Base-by-base conservation (phyloP, 2,888 invertebrate genomes). In the Lithophane leautieri region DNA sequence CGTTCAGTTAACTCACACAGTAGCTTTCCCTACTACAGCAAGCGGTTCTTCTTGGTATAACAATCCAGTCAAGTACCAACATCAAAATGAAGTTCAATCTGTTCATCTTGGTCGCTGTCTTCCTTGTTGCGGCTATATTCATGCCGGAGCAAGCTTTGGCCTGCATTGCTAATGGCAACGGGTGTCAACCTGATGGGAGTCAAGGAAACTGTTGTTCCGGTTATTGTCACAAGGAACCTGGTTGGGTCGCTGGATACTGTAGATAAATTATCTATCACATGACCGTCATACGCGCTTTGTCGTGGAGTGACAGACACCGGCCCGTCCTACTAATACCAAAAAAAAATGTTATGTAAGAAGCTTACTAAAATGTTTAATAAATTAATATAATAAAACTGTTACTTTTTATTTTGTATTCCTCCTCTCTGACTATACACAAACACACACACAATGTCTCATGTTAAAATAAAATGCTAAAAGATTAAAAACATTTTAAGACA, bases 181-280 rank as follows among this genome's bases (percentile, higher is more conserved):
- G 67, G 2, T 67, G 67, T 12, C 67, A 67, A n/a, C 67, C 67
- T 2, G 60, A 34, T n/a, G 34, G 60, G 11, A 34, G 67, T 19
- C 67, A 67, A 67, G n/a, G n/a, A 12, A 60, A n/a, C 60, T 67
- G 67, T 19, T 67, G 67, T n/a, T 67, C 67, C 12, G 67, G 67
- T 4, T 2, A n/a, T 19, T 67, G 67, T 19, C 60, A 67, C n/a
- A 67, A 67, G 60, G 60, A 67, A 12, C 4, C 67, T 12, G 60
- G 60, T 0, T 67, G 67, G 67, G 67, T 0, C 7, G 67, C 67
- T 40, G 67, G 67, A 34, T 67, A 67, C 60, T 67, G 67, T 12
- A 16, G 34, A 11, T 67, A 34, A 28, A 22, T 14, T 0, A 60
- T 60, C 19, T 7, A 4, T 34, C 25, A 28, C 14, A 4, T 52